Evolutionary conservation across 2,888 invertebrate species (phyloP).

Genomic region (Pristionchus entomophagus): DNA sequence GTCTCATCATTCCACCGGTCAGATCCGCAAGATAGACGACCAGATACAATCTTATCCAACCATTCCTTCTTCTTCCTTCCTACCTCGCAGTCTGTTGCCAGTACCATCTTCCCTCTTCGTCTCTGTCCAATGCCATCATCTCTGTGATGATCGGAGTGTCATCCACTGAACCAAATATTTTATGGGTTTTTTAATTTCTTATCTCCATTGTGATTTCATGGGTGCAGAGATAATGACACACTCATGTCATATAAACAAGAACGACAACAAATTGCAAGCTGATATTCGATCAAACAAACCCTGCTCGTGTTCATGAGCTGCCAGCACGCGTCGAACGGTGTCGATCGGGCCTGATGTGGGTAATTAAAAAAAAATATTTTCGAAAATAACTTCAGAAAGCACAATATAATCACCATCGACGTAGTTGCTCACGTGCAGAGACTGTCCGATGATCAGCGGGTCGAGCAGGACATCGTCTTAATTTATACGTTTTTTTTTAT

Average conservation of each 20-base stretch:
- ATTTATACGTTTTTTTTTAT: background rate
- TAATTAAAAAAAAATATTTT: background rate
- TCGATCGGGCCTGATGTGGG: conserved; percentile 65
- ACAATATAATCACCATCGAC: conserved; percentile 54
- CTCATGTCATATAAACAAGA: background rate
- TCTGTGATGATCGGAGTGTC: conserved; percentile 15
- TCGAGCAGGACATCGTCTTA: conserved; percentile 59
- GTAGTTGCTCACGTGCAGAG: conserved; percentile 57
- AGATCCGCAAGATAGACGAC: no score
- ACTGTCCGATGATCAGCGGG: conserved; percentile 55
- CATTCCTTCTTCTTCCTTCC: background rate
- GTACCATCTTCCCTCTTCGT: background rate
- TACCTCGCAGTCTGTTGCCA: conserved; percentile 49
- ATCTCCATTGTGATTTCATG: background rate
- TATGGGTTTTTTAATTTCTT: background rate
- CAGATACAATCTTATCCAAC: no score
- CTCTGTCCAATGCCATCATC: background rate
- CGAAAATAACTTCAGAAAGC: background rate
- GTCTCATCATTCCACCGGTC: no score
- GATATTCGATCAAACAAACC: background rate
- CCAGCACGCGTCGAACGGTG: conserved; percentile 64
- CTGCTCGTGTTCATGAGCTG: conserved; percentile 48
- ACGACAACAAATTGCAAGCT: background rate
- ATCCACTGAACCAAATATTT: background rate
- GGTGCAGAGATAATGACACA: no score